Percentiles rank a stretch among this genome's conserved stretches.
phyloP scores from a whole-genome alignment of 2,888 invertebrate genomes.

The Trachelus stipa region DNA sequence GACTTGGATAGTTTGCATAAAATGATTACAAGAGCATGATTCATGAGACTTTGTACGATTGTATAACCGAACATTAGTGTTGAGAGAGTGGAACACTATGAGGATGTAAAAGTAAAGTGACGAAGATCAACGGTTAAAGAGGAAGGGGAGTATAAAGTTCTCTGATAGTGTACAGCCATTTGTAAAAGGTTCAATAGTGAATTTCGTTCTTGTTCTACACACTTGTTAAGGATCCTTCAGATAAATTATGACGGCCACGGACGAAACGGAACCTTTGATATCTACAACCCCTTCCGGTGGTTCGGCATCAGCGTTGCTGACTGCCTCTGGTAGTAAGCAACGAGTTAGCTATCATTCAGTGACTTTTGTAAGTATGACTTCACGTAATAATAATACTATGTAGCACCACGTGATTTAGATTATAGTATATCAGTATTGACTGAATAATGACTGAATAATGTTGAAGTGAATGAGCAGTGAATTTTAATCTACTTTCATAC shows the following conservation, averaged over 20 bases:
- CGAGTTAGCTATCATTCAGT: slow-evolving; percentile 47
- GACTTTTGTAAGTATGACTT: slow-evolving; percentile 42
- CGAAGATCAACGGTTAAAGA: not conserved
- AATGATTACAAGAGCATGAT: not conserved
- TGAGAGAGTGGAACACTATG: not conserved
- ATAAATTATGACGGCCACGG: slow-evolving; percentile 47
- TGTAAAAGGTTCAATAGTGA: not conserved
- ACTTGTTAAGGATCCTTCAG: not conserved
- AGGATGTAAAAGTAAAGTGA: not conserved
- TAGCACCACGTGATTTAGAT: not conserved
- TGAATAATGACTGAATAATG: not conserved
- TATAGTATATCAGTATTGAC: not conserved
- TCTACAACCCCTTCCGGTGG: slow-evolving; percentile 25
- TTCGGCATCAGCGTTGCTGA: slow-evolving; percentile 16
- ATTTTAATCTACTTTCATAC: not conserved
- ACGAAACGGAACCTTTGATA: slow-evolving; percentile 53
- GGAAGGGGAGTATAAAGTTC: not conserved
- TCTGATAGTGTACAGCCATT: not conserved
- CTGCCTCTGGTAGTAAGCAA: slow-evolving; percentile 30
- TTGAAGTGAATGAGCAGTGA: not conserved
- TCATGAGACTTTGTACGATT: not conserved
- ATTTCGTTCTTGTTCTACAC: not conserved
- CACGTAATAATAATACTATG: not conserved
- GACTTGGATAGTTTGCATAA: not conserved
- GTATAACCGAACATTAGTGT: not conserved